Conservation (phyloP, 2,797 vertebrate species). For the Hippopotamyrus pictus region DNA sequence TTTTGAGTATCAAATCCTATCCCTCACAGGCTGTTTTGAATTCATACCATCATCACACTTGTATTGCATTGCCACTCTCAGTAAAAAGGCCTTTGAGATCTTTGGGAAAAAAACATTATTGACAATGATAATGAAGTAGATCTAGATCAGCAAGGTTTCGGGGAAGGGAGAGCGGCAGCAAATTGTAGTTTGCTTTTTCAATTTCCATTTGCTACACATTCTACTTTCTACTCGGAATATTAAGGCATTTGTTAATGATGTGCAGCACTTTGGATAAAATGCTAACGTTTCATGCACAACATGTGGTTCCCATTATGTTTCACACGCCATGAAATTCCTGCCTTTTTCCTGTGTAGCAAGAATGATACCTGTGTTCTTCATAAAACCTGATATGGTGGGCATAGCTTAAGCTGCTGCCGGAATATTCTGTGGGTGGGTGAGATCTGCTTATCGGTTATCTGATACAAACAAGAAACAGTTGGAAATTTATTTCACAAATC, state of each 20-base stretch:
- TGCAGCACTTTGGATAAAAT: conserved; percentile 6
- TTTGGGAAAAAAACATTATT: neutral
- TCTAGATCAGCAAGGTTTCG: neutral
- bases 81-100: neutral
- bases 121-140: neutral
- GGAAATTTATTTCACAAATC: neutral
- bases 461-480: neutral
- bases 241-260: conserved; percentile 1
- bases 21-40: neutral
- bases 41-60: neutral
- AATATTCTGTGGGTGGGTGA: neutral
- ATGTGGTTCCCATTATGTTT: neutral
- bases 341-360: neutral
- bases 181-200: neutral
- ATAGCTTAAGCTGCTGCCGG: neutral
- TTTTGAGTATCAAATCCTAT: neutral
- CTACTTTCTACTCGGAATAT: neutral
- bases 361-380: neutral
- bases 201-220: neutral
- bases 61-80: neutral
- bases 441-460: neutral
- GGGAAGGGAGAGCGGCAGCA: neutral
- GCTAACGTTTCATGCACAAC: neutral
- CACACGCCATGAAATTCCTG: neutral
- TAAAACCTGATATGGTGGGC: neutral